phyloP scores from a whole-genome alignment of 2,113 vertebrate genomes.

The Heliornis fulica region DNA sequence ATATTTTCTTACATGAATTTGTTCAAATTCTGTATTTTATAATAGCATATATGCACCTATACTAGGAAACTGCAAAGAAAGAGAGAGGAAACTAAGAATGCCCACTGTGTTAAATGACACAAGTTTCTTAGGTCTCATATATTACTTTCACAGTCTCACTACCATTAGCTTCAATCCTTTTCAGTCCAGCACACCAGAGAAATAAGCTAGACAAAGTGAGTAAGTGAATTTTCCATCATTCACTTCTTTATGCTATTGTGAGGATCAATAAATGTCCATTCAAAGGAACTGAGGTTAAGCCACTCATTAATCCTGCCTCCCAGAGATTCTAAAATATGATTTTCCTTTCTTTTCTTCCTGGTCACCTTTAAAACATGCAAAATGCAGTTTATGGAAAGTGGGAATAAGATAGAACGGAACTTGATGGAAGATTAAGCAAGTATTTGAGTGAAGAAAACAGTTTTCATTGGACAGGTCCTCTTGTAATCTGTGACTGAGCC shows the following conservation, averaged over 20 bases:
- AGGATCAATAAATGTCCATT: slow-evolving; percentile 66
- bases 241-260: slow-evolving; percentile 45
- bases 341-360: slow-evolving; percentile 38
- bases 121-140: slow-evolving; percentile 16
- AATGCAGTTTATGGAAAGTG: neutral
- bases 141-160: slow-evolving; percentile 1
- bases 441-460: neutral
- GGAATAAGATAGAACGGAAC: neutral
- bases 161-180: slow-evolving; percentile 45
- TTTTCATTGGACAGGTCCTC: neutral
- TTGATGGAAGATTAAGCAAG: neutral
- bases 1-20: slow-evolving; percentile 26
- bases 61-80: neutral
- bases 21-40: slow-evolving; percentile 57
- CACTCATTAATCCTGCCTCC: slow-evolving; percentile 55
- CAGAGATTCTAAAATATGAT: slow-evolving; percentile 59
- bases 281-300: slow-evolving; percentile 25
- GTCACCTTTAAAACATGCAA: slow-evolving; percentile 1
- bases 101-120: neutral
- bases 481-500: neutral
- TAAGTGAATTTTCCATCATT: slow-evolving; percentile 50
- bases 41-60: slow-evolving; percentile 9
- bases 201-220: slow-evolving; percentile 47
- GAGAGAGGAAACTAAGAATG: neutral
- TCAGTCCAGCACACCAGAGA: slow-evolving; percentile 52